Evolutionary conservation across 2,113 vertebrate genomes (phyloP), one percentile per base, ranked within the genome.

Genomic region (Austrofundulus limnaeus): DNA sequence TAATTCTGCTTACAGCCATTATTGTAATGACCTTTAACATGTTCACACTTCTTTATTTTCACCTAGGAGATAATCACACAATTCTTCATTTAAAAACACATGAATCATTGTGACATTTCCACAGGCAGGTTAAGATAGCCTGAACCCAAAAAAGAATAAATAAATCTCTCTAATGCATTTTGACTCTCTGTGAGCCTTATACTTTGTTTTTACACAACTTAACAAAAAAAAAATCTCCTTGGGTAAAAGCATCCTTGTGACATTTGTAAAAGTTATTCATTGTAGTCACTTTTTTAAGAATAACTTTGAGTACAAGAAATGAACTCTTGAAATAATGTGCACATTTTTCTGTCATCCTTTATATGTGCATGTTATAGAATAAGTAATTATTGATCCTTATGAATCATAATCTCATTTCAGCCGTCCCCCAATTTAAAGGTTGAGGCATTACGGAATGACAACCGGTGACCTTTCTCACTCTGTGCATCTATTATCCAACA

Each of bases 381-480:
- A 48, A 69, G 41, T 59, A 70, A 70, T 66, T 72, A 78, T 85
- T 70, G 62, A 49, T 73, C 61, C 31, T 67, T 59, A 16, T 57
- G 63, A 83, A 62, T 72, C 48, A 46, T 43, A 63, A 52, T 72
- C 52, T 65, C 55, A 34, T 46, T 42, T 66, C 2, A 16, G 75
- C 75, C 31, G 48, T 56, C 41, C 67, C 78, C 69, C 70, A 65
- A 57, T 75, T 79, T 75, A 89, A 89, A 92, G 87, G 90, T 87
- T 82, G 70, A 88, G 60, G 75, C 83, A 87, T 88, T 87, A 89
- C 84, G 67, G 64, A 70, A 61, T 69, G 84, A 87, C 85, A 86
- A 78, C 47, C 17, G 31, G 58, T 85, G 85, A 77, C 87, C 86
- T 89, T 92, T 89, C 74, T 50, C 61, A 62, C 54, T 47, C 37